Conservation (phyloP, 1,140 invertebrate species). For the Bombus terrestris region DNA sequence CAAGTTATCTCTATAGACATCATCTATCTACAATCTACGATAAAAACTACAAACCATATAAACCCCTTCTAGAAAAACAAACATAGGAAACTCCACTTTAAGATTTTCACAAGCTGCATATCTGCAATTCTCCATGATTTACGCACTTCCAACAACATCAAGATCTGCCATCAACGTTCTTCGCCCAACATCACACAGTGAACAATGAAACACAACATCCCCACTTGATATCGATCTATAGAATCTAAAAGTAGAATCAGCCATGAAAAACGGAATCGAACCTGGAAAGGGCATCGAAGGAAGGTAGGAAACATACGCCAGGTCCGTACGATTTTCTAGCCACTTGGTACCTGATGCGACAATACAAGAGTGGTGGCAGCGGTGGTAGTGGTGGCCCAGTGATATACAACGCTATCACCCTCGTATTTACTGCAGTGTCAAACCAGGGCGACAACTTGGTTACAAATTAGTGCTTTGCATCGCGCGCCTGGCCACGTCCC, state of each 20-base stretch:
- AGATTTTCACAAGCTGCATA: no score
- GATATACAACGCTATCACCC: slow-evolving; percentile 81
- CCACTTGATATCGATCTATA: neutral
- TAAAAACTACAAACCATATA: no score
- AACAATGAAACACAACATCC: neutral
- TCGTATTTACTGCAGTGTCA: slow-evolving; percentile 82
- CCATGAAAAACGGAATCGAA: neutral
- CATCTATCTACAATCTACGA: no score
- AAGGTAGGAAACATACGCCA: neutral
- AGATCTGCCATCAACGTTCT: no score
- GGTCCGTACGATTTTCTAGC: slow-evolving; percentile 32
- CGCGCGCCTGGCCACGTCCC: slow-evolving; percentile 65
- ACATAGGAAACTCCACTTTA: no score
- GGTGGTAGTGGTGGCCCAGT: slow-evolving; percentile 73
- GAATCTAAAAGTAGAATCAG: neutral
- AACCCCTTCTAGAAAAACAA: no score
- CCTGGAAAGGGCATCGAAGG: neutral
- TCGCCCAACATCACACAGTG: neutral
- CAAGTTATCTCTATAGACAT: no score
- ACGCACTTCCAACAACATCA: no score
- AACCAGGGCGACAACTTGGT: slow-evolving; percentile 82
- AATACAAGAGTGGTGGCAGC: slow-evolving; percentile 29
- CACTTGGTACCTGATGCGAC: slow-evolving; percentile 44
- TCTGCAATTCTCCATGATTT: no score
- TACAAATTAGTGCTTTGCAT: slow-evolving; percentile 82